Percentiles rank a stretch among this genome's conserved stretches.
Conservation (phyloP, 2,797 vertebrate genomes). For the Phalloptychus januarius region DNA sequence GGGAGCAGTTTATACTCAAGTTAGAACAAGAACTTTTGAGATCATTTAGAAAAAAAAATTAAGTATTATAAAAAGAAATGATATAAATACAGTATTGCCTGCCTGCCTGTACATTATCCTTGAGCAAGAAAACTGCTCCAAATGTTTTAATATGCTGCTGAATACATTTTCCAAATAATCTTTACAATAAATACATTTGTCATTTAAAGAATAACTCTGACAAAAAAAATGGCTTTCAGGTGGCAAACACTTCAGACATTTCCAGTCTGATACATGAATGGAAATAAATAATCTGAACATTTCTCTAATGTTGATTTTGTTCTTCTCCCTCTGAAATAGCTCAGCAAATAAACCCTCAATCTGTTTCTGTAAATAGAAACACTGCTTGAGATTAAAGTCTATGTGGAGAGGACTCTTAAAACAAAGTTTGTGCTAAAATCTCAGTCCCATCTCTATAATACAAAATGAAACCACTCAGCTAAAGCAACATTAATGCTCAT, state of each 20-base stretch:
- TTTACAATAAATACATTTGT: neutral
- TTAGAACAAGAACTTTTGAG: neutral
- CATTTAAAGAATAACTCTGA: neutral
- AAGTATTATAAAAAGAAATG: neutral
- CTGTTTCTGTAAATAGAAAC: slow-evolving; percentile 36
- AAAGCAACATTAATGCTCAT: neutral
- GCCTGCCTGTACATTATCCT: neutral
- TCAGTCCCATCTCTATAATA: neutral
- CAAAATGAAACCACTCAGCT: neutral
- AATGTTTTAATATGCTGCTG: neutral
- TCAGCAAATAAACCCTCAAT: slow-evolving; percentile 39
- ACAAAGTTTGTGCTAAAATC: slow-evolving; percentile 34
- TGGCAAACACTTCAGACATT: neutral
- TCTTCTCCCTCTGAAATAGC: slow-evolving; percentile 11
- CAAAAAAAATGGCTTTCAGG: neutral
- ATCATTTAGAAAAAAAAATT: neutral
- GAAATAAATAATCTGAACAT: neutral
- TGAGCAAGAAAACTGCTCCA: neutral
- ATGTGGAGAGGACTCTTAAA: slow-evolving; percentile 10
- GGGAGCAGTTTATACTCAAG: neutral
- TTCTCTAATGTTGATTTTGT: neutral
- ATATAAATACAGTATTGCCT: neutral
- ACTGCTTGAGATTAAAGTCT: slow-evolving; percentile 37
- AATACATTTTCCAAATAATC: neutral
- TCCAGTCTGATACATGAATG: neutral